Evolutionary conservation across 2,113 vertebrate genomes (phyloP).

Genomic region (Laticauda laticaudata): DNA sequence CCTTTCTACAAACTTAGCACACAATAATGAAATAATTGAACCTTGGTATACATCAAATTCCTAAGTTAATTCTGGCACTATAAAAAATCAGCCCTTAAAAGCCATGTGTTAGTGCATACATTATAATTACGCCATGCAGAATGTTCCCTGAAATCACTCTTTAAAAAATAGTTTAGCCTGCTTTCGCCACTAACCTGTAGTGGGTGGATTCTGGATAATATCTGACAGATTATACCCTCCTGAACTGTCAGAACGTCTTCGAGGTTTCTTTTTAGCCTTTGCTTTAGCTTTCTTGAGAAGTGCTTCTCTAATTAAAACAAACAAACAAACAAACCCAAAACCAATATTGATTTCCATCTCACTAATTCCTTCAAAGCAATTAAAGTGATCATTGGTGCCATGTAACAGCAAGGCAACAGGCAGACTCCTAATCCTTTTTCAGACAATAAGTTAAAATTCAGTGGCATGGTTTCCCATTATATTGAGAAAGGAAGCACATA

Average conservation of each 20-base stretch:
- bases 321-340: slow-evolving; percentile 11
- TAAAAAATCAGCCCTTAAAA: not conserved
- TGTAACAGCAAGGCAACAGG: not conserved
- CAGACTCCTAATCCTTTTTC: not conserved
- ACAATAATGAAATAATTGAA: not conserved
- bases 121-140: not conserved
- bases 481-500: not conserved
- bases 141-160: not conserved
- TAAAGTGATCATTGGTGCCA: not conserved
- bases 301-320: slow-evolving; percentile 75
- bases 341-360: slow-evolving; percentile 5
- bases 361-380: not conserved
- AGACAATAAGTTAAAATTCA: not conserved
- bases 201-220: slow-evolving; percentile 87
- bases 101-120: not conserved
- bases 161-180: not conserved
- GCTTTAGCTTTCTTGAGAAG: slow-evolving; percentile 87
- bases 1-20: not conserved
- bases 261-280: slow-evolving; percentile 92
- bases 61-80: not conserved
- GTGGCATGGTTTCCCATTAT: not conserved
- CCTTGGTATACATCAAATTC: not conserved
- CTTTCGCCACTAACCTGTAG: slow-evolving; percentile 76
- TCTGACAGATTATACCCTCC: slow-evolving; percentile 96
- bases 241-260: slow-evolving; percentile 90